phyloP scores from a whole-genome alignment of 2,797 vertebrate genomes.

The Molossus alvarezi region DNA sequence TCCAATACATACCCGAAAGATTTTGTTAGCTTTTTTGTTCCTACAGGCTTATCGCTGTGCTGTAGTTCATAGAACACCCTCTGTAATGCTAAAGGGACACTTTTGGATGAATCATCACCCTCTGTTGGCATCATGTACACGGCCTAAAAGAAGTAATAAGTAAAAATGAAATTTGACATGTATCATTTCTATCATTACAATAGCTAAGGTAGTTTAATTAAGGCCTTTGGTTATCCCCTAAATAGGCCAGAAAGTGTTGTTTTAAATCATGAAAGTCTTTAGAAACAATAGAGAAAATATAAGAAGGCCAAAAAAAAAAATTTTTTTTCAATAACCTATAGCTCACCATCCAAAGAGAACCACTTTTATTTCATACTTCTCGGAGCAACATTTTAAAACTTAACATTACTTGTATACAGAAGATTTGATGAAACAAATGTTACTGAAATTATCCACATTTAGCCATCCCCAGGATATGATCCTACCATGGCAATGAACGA shows the following conservation, averaged over 20 bases:
- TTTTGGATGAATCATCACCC: conserved; percentile 99
- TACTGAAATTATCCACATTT: background rate
- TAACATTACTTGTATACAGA: background rate
- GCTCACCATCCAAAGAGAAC: background rate
- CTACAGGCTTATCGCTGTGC: conserved; percentile 99
- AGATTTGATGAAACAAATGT: background rate
- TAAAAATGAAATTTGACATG: conserved; percentile 4
- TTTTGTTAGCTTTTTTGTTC: conserved; percentile 99
- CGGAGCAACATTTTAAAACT: background rate
- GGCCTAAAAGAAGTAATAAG: conserved; percentile 92
- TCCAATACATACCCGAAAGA: conserved; percentile 96
- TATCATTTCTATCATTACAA: conserved; percentile 8
- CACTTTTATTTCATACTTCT: background rate
- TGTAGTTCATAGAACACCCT: conserved; percentile 99
- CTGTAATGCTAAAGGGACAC: conserved; percentile 98
- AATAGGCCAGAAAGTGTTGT: background rate
- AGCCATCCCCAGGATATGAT: background rate
- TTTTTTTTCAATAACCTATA: background rate
- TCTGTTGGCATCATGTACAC: conserved; percentile 99
- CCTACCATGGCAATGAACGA: background rate
- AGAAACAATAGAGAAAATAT: conserved; percentile 15
- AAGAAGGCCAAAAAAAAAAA: background rate
- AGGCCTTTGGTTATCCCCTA: background rate
- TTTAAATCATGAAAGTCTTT: background rate
- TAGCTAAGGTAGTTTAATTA: background rate